Evolutionary conservation across 1,140 invertebrate genomes (phyloP).

Genomic region (Drosophila equinoxialis): DNA sequence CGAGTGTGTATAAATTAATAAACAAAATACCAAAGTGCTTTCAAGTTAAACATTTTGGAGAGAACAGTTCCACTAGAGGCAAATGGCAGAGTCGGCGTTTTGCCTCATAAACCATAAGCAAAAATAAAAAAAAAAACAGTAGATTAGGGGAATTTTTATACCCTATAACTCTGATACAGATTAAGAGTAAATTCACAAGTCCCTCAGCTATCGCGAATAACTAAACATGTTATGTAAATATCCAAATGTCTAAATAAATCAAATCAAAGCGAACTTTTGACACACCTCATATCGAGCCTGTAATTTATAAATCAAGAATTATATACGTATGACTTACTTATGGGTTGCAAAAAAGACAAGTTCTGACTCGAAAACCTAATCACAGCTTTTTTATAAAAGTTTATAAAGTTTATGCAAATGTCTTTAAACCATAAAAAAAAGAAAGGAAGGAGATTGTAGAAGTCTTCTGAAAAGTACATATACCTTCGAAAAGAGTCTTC

Average conservation of each 20-base stretch:
- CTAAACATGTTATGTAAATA: not conserved
- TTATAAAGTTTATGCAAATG: no score
- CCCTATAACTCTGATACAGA: not conserved
- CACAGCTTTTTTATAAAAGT: not conserved
- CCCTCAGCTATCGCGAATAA: no score
- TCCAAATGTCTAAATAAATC: not conserved
- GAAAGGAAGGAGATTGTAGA: no score
- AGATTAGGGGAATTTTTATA: not conserved
- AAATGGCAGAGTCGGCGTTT: constrained; percentile 17
- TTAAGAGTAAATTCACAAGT: no score
- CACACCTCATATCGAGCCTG: not conserved
- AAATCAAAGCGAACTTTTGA: not conserved
- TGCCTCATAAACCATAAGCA: constrained; percentile 53
- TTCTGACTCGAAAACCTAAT: not conserved
- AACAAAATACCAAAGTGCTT: constrained; percentile 45
- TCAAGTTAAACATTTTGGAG: constrained; percentile 63
- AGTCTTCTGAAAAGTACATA: no score
- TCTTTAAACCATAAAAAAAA: no score
- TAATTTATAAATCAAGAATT: not conserved
- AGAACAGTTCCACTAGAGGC: constrained; percentile 60
- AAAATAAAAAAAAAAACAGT: constrained; percentile 8
- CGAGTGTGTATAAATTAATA: constrained; percentile 16
- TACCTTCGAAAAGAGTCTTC: no score
- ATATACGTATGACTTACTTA: no score
- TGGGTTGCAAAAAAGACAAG: no score